Conservation (phyloP, 2,113 vertebrate species). For the Megaceryle torquata region DNA sequence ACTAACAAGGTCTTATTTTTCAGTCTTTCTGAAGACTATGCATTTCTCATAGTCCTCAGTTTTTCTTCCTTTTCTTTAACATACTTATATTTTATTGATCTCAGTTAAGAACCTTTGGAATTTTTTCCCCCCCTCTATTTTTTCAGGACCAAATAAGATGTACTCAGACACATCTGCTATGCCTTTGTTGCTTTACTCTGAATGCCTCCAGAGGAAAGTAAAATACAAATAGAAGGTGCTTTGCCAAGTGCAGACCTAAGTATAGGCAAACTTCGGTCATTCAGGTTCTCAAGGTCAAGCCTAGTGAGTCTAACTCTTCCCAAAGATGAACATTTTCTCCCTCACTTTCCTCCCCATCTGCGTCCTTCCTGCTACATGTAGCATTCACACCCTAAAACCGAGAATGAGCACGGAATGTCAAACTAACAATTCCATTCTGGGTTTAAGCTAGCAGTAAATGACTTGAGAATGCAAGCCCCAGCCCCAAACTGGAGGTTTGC, state of each 20-base stretch:
- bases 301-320: not conserved
- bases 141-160: not conserved
- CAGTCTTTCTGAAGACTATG: not conserved
- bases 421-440: not conserved
- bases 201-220: not conserved
- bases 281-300: not conserved
- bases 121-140: not conserved
- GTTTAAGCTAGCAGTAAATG: not conserved
- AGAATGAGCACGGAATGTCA: not conserved
- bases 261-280: not conserved
- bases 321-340: not conserved
- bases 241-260: not conserved
- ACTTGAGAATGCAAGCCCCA: not conserved
- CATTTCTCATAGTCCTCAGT: not conserved
- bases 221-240: not conserved
- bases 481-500: not conserved
- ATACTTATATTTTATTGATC: not conserved
- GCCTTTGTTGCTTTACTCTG: not conserved
- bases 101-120: not conserved
- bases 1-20: not conserved
- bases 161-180: not conserved
- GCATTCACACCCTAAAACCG: not conserved
- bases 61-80: not conserved
- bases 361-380: not conserved
- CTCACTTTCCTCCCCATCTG: not conserved